Evolutionary conservation across 2,888 invertebrate genomes (phyloP), one percentile per base, ranked within the genome.

Genomic region (Harpagoxenus sublaevis): DNA sequence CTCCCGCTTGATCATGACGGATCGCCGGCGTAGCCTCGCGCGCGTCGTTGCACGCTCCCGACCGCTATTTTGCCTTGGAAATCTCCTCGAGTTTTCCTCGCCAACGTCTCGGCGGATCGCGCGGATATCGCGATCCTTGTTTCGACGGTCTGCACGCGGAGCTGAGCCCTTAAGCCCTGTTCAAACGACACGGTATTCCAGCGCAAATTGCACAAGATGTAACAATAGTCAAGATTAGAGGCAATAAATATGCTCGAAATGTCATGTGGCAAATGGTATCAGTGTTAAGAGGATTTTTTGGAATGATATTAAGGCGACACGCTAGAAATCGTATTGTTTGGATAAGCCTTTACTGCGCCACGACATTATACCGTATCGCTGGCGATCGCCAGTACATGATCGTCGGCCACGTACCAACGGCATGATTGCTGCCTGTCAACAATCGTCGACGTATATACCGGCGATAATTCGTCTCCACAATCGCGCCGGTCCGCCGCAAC

Each of bases 1-100:
- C 92, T 93, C 90, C 87, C 89, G 89, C 83, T 92, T 94, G 94
- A 94, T 94, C 94, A 94, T 95, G 94, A 95, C 94, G 94, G 94
- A 95, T 94, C 91, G 91, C 66, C 74, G 53, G 28, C 39, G 68
- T 53, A 45, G 63, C 63, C 60, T 75, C 71, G 79, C 87, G 89
- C 85, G 78, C 65, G 48, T 68, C 66, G 71, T 62, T 79, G 82
- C 88, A 87, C 82, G 88, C 85, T 84, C 55, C 78, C 65, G 31
- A 60, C n/a, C 60, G 53, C 87, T 78, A 78, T 62, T 88, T 90
- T 83, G 86, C 89, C 88, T 88, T 90, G 88, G 84, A 91, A 91
- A 91, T 91, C 87, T 86, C 74, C 86, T 66, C 75, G 77, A 63
- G 85, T 91, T 89, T 88, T 62, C 87, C 83, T 83, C 81, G 84